Evolutionary conservation across 1,140 invertebrate species (phyloP).

Genomic region (Thaumetopoea pityocampa): DNA sequence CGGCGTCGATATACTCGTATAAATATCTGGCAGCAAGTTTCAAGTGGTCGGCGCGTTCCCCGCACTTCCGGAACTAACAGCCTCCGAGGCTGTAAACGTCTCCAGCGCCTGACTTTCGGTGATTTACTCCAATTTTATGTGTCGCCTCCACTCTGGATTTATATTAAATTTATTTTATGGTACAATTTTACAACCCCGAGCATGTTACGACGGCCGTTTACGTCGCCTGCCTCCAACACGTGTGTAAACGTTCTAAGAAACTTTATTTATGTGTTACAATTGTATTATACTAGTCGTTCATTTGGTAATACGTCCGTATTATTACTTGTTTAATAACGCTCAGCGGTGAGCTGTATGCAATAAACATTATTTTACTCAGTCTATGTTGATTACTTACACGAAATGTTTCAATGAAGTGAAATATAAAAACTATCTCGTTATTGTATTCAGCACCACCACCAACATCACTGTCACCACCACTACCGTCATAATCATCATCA

Average conservation of each 20-base stretch:
- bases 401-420: no score
- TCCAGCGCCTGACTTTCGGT: constrained; percentile 66
- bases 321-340: no score
- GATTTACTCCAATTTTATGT: constrained; percentile 74
- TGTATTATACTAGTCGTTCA: no score
- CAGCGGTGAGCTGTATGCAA: no score
- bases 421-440: no score
- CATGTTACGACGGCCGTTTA: constrained; percentile 42
- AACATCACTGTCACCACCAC: no score
- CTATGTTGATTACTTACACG: no score
- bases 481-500: no score
- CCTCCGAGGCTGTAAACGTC: constrained; percentile 66
- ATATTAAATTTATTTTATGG: constrained; percentile 71
- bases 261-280: constrained; percentile 12
- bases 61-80: constrained; percentile 58
- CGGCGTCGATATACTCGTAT: constrained; percentile 13
- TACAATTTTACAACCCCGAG: constrained; percentile 48
- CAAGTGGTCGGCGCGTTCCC: constrained; percentile 41
- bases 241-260: constrained; percentile 9
- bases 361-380: no score
- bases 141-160: constrained; percentile 58
- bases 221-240: constrained; percentile 14
- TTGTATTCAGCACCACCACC: no score
- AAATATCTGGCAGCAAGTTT: constrained; percentile 49
- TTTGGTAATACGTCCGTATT: no score